phyloP scores from a whole-genome alignment of 2,888 invertebrate genomes.

The Uloborus plumipes region DNA sequence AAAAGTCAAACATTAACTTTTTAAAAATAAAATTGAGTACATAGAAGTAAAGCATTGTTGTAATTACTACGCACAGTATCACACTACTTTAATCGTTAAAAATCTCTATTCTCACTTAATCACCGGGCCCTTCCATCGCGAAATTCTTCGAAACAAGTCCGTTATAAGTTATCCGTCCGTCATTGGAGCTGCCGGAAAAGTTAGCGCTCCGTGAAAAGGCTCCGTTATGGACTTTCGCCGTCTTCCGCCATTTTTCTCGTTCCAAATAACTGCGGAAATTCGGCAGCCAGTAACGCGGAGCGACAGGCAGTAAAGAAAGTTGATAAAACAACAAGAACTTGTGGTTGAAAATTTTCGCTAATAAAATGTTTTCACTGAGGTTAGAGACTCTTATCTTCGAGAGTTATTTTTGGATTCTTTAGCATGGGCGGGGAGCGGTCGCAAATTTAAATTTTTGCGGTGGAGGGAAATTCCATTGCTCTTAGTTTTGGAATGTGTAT shows the following conservation, averaged over 20 bases:
- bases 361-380: constrained; percentile 47
- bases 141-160: background rate
- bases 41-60: no score
- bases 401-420: constrained; percentile 43
- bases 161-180: background rate
- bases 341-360: constrained; percentile 44
- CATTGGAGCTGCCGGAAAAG: background rate
- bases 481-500: no score
- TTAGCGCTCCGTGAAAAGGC: background rate
- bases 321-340: constrained; percentile 55
- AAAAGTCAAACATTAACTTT: no score
- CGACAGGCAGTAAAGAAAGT: constrained; percentile 42
- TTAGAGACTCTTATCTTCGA: constrained; percentile 39
- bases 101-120: no score
- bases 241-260: no score
- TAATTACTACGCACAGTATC: no score
- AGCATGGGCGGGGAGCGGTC: background rate
- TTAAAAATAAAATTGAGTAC: no score
- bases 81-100: no score
- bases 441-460: constrained; percentile 3
- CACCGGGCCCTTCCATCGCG: no score
- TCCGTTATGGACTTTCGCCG: constrained; percentile 13
- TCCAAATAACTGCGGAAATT: no score
- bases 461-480: no score
- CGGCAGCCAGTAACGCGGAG: background rate